phyloP scores from a whole-genome alignment of 2,888 invertebrate genomes.

The Hyppa rectilinea region DNA sequence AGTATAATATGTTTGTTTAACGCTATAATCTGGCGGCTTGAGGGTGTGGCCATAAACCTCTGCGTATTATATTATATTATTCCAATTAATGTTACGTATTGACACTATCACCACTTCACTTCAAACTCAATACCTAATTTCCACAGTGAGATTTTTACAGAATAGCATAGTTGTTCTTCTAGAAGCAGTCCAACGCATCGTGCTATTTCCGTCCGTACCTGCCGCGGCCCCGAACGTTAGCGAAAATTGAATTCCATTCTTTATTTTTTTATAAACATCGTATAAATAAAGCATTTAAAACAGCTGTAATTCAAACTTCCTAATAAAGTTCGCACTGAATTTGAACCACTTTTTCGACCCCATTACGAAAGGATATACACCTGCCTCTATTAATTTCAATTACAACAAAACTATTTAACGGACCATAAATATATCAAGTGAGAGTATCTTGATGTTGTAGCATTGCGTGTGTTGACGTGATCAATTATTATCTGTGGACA shows the following conservation, averaged over 20 bases:
- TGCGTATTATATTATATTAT: too few species aligned
- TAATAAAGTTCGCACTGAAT: slow-evolving; percentile 2
- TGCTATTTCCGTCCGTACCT: too few species aligned
- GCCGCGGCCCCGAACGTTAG: neutral
- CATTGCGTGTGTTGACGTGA: slow-evolving; percentile 56
- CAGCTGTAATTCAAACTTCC: neutral
- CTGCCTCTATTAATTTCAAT: slow-evolving; percentile 60
- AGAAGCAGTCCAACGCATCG: too few species aligned
- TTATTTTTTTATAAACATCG: neutral
- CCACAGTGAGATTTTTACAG: too few species aligned
- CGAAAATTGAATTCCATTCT: neutral
- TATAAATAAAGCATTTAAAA: neutral
- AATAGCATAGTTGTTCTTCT: too few species aligned
- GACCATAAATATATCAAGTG: slow-evolving; percentile 57
- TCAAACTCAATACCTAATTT: too few species aligned
- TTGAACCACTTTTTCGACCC: slow-evolving; percentile 8
- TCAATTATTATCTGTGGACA: slow-evolving; percentile 61
- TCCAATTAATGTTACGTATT: too few species aligned
- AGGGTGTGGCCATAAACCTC: too few species aligned
- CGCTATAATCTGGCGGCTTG: too few species aligned
- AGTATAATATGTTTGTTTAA: too few species aligned
- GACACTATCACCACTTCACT: too few species aligned
- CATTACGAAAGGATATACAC: slow-evolving; percentile 27
- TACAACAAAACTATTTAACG: slow-evolving; percentile 55
- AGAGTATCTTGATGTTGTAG: slow-evolving; percentile 52